A percentile compares a stretch with the other conserved stretches of the same genome.
phyloP scores from a whole-genome alignment of 2,797 vertebrate genomes.

The Sebastes kiyomatsui region DNA sequence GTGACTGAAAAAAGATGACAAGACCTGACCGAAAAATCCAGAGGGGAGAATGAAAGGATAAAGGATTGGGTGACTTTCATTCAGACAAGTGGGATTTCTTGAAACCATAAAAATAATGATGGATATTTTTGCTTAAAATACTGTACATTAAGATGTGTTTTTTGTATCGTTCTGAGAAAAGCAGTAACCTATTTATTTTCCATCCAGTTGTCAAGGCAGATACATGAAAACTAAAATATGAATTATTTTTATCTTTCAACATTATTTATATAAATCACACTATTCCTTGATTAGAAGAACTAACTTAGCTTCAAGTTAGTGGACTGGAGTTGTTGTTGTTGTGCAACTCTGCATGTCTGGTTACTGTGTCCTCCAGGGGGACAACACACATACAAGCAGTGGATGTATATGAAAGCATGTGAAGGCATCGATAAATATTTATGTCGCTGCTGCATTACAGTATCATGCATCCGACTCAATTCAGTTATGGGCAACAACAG shows the following conservation, averaged over 20 bases:
- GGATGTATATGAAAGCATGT: neutral
- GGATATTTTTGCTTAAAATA: neutral
- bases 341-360: slow-evolving; percentile 65
- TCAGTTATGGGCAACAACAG: neutral
- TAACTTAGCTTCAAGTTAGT: neutral
- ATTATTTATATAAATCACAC: neutral
- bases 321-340: slow-evolving; percentile 19
- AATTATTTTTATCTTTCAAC: neutral
- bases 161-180: neutral
- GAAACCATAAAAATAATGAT: neutral
- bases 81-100: neutral
- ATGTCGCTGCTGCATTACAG: neutral
- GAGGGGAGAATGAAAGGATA: neutral
- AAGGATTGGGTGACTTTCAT: neutral
- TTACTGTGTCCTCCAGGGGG: slow-evolving; percentile 37
- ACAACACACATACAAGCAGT: neutral
- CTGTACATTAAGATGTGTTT: neutral
- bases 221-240: neutral
- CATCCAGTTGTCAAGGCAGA: neutral
- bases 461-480: neutral
- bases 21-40: neutral
- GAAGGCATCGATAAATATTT: neutral
- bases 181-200: neutral
- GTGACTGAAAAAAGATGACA: neutral
- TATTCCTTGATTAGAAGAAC: neutral